Percentiles rank a stretch among this genome's conserved stretches.
Evolutionary conservation across 2,888 invertebrate species (phyloP).

Genomic region (Agrotis clavis): DNA sequence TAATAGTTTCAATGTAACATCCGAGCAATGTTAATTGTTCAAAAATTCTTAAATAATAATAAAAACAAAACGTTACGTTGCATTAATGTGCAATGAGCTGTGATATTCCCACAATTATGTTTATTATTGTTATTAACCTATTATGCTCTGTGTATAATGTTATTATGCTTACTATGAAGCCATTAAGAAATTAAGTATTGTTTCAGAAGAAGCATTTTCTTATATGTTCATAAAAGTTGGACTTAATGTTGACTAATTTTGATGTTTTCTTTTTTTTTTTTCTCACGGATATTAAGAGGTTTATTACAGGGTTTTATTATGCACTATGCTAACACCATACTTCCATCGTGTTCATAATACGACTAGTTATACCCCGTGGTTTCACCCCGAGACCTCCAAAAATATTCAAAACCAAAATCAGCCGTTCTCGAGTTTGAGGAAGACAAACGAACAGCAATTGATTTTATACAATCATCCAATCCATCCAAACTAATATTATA

Average conservation of each 20-base stretch:
- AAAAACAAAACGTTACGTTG: slow-evolving; percentile 56
- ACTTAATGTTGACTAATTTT: background rate
- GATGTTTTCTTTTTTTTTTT: background rate
- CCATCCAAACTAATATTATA: too few species aligned
- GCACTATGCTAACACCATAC: background rate
- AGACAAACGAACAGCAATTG: too few species aligned
- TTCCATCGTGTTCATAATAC: background rate
- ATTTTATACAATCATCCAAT: too few species aligned
- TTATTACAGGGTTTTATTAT: background rate
- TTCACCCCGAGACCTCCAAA: too few species aligned
- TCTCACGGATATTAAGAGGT: background rate
- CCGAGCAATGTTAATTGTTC: slow-evolving; percentile 50
- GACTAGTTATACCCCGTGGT: too few species aligned
- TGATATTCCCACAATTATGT: slow-evolving; percentile 60
- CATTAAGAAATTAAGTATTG: slow-evolving; percentile 47
- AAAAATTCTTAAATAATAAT: slow-evolving; percentile 53
- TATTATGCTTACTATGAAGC: slow-evolving; percentile 41
- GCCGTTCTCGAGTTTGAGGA: too few species aligned
- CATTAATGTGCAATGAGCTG: slow-evolving; percentile 65
- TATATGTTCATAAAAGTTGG: slow-evolving; percentile 1
- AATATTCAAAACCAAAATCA: too few species aligned
- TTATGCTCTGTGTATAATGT: slow-evolving; percentile 39
- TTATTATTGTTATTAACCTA: slow-evolving; percentile 50
- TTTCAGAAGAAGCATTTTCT: slow-evolving; percentile 14
- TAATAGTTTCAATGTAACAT: slow-evolving; percentile 42